Evolutionary conservation across 2,888 invertebrate species (phyloP).

Genomic region (Aproaerema taeniolella): DNA sequence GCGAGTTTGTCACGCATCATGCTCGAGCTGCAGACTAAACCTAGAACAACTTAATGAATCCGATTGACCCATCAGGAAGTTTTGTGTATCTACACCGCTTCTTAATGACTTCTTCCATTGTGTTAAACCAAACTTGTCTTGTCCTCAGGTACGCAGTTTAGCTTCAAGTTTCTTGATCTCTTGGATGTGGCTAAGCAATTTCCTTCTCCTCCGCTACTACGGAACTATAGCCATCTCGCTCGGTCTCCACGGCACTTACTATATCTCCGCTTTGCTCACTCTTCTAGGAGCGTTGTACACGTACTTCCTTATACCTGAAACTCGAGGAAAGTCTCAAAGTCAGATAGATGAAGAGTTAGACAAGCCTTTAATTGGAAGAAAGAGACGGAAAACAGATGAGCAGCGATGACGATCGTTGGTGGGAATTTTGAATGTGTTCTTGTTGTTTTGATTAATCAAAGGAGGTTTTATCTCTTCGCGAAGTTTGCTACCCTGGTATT

Average conservation of each 20-base stretch:
- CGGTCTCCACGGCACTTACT: conserved; percentile 62
- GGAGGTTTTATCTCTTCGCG: background rate
- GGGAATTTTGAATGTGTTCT: conserved; percentile 15
- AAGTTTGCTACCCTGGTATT: background rate
- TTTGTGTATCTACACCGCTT: too few species aligned
- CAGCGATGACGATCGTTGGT: conserved; percentile 50
- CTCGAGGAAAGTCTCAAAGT: conserved; percentile 53
- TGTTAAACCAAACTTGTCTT: too few species aligned
- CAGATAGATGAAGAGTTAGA: conserved; percentile 52
- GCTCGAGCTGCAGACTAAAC: too few species aligned
- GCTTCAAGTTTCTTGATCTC: conserved; percentile 65
- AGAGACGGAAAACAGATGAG: conserved; percentile 32
- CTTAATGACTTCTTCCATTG: too few species aligned
- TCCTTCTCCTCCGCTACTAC: conserved; percentile 63
- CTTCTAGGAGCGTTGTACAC: conserved; percentile 55
- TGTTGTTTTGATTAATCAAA: background rate
- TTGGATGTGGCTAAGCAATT: conserved; percentile 68
- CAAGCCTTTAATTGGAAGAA: conserved; percentile 44
- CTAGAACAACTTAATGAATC: too few species aligned
- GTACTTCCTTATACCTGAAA: conserved; percentile 51
- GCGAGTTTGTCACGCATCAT: too few species aligned
- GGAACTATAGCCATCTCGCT: conserved; percentile 49
- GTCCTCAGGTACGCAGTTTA: conserved; percentile 53
- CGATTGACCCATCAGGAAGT: too few species aligned
- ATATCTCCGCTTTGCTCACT: conserved; percentile 56